phyloP scores from a whole-genome alignment of 2,888 invertebrate species.

The Anticlea derivata region DNA sequence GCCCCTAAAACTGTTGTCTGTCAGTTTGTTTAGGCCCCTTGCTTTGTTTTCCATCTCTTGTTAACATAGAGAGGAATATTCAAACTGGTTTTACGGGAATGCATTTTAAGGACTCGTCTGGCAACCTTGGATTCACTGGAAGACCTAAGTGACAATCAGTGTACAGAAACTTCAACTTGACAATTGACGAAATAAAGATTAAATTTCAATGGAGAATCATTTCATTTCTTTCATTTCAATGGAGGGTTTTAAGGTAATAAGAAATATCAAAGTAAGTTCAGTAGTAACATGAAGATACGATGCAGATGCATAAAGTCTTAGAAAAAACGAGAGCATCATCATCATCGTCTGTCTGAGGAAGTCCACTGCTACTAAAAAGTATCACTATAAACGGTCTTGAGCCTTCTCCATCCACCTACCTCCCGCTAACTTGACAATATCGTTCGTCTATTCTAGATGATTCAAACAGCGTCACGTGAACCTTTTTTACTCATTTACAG shows the following conservation, averaged over 20 bases:
- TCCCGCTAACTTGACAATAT: too few relatives aligned
- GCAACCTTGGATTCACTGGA: slow-evolving; percentile 29
- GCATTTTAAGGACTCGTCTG: slow-evolving; percentile 36
- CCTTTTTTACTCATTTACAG: too few relatives aligned
- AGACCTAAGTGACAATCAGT: slow-evolving; percentile 29
- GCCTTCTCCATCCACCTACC: too few relatives aligned
- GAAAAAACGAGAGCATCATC: slow-evolving; percentile 1
- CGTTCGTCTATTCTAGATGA: too few relatives aligned
- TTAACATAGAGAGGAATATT: slow-evolving; percentile 33
- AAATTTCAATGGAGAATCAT: too few relatives aligned
- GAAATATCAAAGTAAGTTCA: slow-evolving; percentile 29
- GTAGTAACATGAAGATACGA: slow-evolving; percentile 34
- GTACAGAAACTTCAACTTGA: slow-evolving; percentile 15
- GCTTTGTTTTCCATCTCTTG: slow-evolving; percentile 46
- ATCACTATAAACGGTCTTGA: too few relatives aligned
- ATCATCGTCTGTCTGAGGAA: too few relatives aligned
- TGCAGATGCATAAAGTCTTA: slow-evolving; percentile 21
- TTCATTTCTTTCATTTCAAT: too few relatives aligned
- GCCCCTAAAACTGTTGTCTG: slow-evolving; percentile 31
- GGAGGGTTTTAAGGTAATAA: slow-evolving; percentile 23
- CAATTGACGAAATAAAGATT: slow-evolving; percentile 8
- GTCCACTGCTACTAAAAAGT: too few relatives aligned
- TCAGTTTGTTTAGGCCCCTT: slow-evolving; percentile 43
- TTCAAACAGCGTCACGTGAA: too few relatives aligned
- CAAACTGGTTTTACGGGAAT: slow-evolving; percentile 34